These are phyloP conservation scores for Rhyacophila evoluta DNA, from an alignment of 2,888 invertebrate species.

Conservation along the genomic window DNA sequence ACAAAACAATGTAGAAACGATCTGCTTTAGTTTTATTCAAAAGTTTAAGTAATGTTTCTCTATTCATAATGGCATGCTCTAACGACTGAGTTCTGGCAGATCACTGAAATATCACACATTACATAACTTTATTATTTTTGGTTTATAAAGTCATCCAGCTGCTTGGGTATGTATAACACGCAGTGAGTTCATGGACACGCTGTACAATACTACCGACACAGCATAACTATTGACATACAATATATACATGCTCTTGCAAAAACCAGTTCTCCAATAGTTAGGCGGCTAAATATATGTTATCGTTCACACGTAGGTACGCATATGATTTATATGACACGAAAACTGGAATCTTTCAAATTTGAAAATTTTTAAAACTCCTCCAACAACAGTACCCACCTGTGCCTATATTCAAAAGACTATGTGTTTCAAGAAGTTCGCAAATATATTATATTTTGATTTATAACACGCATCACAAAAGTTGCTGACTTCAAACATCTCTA, in stretches of 20 bases:
- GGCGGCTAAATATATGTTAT: neutral
- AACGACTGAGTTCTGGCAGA: neutral
- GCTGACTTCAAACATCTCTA: too few species aligned
- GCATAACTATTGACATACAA: neutral
- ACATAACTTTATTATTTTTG: neutral
- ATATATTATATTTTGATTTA: too few species aligned
- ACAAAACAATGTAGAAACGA: too few species aligned
- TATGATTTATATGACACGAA: neutral
- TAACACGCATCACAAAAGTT: too few species aligned
- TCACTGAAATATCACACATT: neutral
- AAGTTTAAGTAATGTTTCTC: too few species aligned
- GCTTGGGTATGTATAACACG: neutral
- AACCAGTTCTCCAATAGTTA: neutral
- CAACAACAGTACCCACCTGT: too few species aligned
- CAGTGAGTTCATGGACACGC: neutral
- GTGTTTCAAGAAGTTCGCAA: too few species aligned
- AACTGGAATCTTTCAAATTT: too few species aligned
- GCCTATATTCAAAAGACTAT: too few species aligned
- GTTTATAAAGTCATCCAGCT: neutral
- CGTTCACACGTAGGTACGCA: neutral
- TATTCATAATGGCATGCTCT: too few species aligned
- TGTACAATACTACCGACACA: neutral
- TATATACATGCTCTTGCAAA: neutral
- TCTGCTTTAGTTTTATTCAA: too few species aligned
- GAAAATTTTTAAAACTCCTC: too few species aligned